Evolutionary conservation across 1,140 invertebrate species (phyloP).

Genomic region (Saccostrea cuccullata): DNA sequence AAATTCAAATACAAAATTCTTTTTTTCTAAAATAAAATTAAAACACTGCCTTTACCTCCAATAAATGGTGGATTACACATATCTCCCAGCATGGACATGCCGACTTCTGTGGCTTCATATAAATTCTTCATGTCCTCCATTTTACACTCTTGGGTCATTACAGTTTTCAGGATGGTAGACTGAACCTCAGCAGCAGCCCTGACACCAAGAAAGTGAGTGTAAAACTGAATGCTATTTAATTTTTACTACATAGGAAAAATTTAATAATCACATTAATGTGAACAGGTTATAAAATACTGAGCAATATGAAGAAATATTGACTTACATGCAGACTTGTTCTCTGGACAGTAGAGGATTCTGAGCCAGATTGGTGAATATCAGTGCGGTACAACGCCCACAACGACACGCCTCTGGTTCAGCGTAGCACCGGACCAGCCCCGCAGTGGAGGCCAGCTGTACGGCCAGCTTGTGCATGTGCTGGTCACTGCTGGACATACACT

Average conservation of each 20-base stretch:
- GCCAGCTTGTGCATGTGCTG: conserved; percentile 32
- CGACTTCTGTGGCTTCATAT: background rate
- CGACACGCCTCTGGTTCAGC: conserved; percentile 31
- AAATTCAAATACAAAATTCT: no score
- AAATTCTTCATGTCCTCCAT: conserved; percentile 40
- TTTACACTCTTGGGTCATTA: conserved; percentile 39
- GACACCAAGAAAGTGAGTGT: background rate
- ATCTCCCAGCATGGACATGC: conserved; percentile 39
- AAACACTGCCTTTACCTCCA: background rate
- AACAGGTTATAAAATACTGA: no score
- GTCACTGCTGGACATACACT: conserved; percentile 51
- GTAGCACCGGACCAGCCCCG: conserved; percentile 45
- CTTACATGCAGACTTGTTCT: conserved; percentile 25
- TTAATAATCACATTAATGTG: no score
- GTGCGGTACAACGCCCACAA: conserved; percentile 45
- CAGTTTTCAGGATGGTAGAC: background rate
- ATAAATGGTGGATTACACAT: background rate
- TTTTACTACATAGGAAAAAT: no score
- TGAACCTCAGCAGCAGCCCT: conserved; percentile 37
- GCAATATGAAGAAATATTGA: no score
- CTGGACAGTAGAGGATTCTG: background rate
- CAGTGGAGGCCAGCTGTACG: background rate
- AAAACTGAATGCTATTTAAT: background rate
- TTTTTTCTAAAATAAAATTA: no score
- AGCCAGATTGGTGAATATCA: conserved; percentile 14